Base-by-base conservation (phyloP, 1,140 invertebrate genomes). In the Anastrepha ludens region DNA sequence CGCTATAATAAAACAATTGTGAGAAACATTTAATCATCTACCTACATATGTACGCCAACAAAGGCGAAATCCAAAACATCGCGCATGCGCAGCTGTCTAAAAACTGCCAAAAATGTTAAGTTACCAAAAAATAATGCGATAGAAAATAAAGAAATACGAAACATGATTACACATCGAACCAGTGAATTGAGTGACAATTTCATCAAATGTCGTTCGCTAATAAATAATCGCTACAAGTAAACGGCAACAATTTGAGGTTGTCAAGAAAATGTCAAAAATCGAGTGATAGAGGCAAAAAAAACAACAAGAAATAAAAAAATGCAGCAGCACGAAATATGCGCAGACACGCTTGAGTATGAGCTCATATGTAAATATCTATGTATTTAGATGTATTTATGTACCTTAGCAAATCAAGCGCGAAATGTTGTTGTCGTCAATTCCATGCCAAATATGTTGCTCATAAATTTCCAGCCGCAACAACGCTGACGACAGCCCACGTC, bases 71-170 rank as follows among this genome's bases (percentile, higher is more conserved):
- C 11, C 11, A 55, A 8, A 55, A 4, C 41, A 4, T 47, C 13
- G 74, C 74, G 74, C 74, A 81, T 81, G 74, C 74, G 74, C 74
- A 55, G 74, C 74, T 81, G 74, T 81, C 74, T n/a, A 74, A 74
- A 74, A 62, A 67, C 5, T 81, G 8, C 17, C n/a, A 20, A 81
- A 81, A 67, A 67, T 67, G 5, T 55, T 55, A 13, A 17, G 15
- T 81, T 81, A 55, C 50, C 1, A 81, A 55, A 81, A 47, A n/a
- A 81, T 29, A 58, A 55, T 13, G 29, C 11, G n/a, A 9, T 55
- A 55, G 17, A 55, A 81, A 81, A 81, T 81, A 81, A 81, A 81
- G 47, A 50, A 81, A 81, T 58, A 81, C 6, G 2, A 20, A 5
- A 39, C 17, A 29, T 67, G 64, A 67, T 5, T 39, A 39, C n/a